Conservation (phyloP, 1,140 invertebrate species). For the Trialeurodes vaporariorum region DNA sequence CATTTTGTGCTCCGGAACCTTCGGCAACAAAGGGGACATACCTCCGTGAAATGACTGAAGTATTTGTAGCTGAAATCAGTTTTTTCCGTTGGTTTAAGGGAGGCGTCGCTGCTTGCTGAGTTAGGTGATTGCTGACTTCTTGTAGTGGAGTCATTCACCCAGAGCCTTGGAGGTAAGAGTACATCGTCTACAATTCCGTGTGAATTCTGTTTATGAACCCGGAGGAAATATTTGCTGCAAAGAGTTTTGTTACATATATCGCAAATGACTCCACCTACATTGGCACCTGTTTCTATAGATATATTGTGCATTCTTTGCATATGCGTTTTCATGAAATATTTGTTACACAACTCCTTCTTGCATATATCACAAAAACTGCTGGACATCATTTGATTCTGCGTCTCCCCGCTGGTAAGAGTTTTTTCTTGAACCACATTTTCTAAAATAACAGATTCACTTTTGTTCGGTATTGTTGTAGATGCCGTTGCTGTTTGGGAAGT, state of each 20-base stretch:
- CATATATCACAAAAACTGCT: conserved; percentile 95
- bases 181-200: conserved; percentile 78
- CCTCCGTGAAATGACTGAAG: conserved; percentile 59
- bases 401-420: not conserved
- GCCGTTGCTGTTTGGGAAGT: not conserved
- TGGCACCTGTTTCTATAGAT: conserved; percentile 81
- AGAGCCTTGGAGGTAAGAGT: conserved; percentile 40
- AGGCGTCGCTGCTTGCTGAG: conserved; percentile 9
- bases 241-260: conserved; percentile 96
- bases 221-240: conserved; percentile 93
- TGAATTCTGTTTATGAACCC: conserved; percentile 95
- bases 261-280: conserved; percentile 84
- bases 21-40: conserved; percentile 74
- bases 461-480: not conserved
- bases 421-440: too few species aligned
- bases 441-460: too few species aligned
- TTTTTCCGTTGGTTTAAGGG: conserved; percentile 17
- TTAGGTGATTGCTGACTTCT: conserved; percentile 7
- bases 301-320: conserved; percentile 99
- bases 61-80: conserved; percentile 36
- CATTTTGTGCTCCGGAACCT: conserved; percentile 82
- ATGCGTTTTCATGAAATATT: conserved; percentile 99
- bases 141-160: conserved; percentile 31
- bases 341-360: conserved; percentile 98
- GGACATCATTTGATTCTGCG: conserved; percentile 34